Conservation (phyloP, 2,888 invertebrate genomes). For the Mythimna vitellina region DNA sequence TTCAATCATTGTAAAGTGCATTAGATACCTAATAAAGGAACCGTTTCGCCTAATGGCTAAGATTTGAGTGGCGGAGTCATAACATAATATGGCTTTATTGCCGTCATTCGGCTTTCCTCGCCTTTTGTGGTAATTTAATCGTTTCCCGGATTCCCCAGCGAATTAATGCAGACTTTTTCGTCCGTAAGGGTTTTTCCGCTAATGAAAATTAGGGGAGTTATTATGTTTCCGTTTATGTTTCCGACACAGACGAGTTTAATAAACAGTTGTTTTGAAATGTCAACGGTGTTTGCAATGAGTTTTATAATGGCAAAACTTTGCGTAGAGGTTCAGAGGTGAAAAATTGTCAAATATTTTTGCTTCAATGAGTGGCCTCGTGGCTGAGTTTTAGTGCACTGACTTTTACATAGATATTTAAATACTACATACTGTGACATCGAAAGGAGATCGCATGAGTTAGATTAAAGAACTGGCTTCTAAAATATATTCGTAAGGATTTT, state of each 20-base stretch:
- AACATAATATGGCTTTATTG: slow-evolving; percentile 77
- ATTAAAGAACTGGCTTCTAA: too few relatives aligned
- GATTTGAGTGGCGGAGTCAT: slow-evolving; percentile 80
- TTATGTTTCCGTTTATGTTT: slow-evolving; percentile 60
- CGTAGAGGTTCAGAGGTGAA: not conserved
- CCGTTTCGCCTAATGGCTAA: slow-evolving; percentile 73
- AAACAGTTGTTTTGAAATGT: slow-evolving; percentile 24
- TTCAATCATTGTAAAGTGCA: slow-evolving; percentile 52
- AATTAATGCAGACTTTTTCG: slow-evolving; percentile 70
- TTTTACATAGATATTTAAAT: not conserved
- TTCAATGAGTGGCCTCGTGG: not conserved
- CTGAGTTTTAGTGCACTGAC: slow-evolving; percentile 19
- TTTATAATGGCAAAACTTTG: not conserved
- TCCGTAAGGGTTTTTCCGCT: slow-evolving; percentile 59
- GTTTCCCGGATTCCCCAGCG: slow-evolving; percentile 71
- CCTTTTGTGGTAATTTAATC: slow-evolving; percentile 85
- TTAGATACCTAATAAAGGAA: slow-evolving; percentile 55
- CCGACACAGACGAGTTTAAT: slow-evolving; percentile 26
- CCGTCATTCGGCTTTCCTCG: slow-evolving; percentile 76
- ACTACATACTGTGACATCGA: not conserved
- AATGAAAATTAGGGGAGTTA: slow-evolving; percentile 72
- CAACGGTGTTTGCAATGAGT: slow-evolving; percentile 21
- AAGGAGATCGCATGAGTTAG: too few relatives aligned
- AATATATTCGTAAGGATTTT: too few relatives aligned
- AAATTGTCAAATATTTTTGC: not conserved